A percentile compares a stretch with the other conserved stretches of the same genome.
Evolutionary conservation across 2,797 vertebrate genomes (phyloP).

Genomic region (Gymnothorax reevesii): DNA sequence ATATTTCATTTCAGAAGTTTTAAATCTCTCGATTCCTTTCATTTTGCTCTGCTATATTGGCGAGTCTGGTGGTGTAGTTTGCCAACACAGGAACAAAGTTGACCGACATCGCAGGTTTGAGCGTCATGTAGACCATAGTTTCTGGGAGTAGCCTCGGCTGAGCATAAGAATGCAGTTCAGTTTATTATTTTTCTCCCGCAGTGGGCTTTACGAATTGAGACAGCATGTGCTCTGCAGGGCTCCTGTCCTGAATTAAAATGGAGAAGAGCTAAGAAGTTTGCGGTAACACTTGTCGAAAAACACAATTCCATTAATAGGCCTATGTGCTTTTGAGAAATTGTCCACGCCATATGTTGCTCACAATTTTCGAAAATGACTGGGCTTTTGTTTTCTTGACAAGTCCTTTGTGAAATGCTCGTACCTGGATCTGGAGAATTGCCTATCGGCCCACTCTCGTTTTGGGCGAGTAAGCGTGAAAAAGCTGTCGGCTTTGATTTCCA

Average conservation of each 20-base stretch:
- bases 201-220: neutral
- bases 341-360: neutral
- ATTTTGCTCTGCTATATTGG: neutral
- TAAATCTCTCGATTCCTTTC: neutral
- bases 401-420: neutral
- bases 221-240: neutral
- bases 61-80: neutral
- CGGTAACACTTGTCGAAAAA: neutral
- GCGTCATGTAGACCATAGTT: neutral
- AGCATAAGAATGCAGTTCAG: neutral
- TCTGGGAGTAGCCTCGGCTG: neutral
- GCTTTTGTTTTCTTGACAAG: constrained; percentile 1
- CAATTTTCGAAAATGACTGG: neutral
- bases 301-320: neutral
- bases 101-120: constrained; percentile 2
- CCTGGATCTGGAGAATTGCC: neutral
- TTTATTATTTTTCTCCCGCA: neutral
- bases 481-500: neutral
- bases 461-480: neutral
- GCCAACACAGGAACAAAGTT: neutral
- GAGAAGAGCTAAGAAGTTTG: constrained; percentile 8
- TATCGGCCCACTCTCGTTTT: neutral
- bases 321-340: neutral
- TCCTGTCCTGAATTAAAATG: constrained; percentile 10
- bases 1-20: neutral